Conservation (phyloP, 2,888 invertebrate genomes). For the Nematopogon swammerdamellus region DNA sequence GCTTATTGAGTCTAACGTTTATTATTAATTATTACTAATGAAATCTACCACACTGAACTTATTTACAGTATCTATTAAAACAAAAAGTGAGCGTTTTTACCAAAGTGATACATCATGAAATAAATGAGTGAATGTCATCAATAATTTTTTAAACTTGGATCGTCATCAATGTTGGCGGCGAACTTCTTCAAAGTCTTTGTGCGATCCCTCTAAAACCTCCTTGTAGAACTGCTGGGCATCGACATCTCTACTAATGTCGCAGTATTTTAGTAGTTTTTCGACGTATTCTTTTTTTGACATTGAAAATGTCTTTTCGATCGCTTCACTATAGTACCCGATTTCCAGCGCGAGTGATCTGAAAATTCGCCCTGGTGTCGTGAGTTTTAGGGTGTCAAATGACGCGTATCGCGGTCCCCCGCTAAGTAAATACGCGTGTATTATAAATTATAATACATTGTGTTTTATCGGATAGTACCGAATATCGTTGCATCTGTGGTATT, state of each 20-base stretch:
- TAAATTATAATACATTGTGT: too few species aligned
- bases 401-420: too few species aligned
- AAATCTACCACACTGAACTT: background rate
- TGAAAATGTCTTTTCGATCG: background rate
- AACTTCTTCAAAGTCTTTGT: background rate
- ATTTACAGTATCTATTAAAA: background rate
- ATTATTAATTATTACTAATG: background rate
- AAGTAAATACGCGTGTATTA: too few species aligned
- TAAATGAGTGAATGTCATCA: slow-evolving; percentile 1
- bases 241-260: slow-evolving; percentile 1
- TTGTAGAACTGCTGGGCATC: slow-evolving; percentile 1
- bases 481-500: too few species aligned
- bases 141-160: background rate
- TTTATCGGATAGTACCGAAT: too few species aligned
- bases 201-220: slow-evolving; percentile 1
- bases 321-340: background rate
- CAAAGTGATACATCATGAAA: slow-evolving; percentile 1
- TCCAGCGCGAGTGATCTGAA: too few species aligned
- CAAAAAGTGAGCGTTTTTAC: slow-evolving; percentile 1
- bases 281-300: background rate
- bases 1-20: background rate
- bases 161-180: background rate
- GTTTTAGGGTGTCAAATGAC: too few species aligned
- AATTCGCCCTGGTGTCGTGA: too few species aligned
- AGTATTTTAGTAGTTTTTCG: slow-evolving; percentile 1